Conservation (phyloP, 1,140 invertebrate species). For the Drosophila pectinifera region DNA sequence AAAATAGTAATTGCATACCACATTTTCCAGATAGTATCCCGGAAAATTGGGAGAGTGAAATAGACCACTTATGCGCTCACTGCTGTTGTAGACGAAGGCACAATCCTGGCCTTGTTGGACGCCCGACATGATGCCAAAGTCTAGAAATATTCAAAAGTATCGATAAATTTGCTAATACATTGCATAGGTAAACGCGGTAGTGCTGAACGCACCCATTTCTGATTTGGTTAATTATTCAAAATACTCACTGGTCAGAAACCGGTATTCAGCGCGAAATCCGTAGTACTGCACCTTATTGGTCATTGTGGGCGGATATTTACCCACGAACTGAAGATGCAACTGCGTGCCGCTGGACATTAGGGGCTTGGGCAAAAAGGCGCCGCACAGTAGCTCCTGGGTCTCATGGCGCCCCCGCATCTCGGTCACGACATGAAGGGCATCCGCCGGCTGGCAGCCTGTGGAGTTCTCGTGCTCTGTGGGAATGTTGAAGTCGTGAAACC, state of each 20-base stretch:
- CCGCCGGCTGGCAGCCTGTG: constrained; percentile 58
- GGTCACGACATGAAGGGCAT: constrained; percentile 72
- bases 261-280: constrained; percentile 94
- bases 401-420: constrained; percentile 68
- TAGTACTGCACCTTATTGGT: constrained; percentile 88
- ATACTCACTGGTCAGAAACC: constrained; percentile 94
- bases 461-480: constrained; percentile 72
- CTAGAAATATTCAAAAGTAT: constrained; percentile 32
- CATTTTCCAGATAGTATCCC: constrained; percentile 95
- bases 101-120: constrained; percentile 91
- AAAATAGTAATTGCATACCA: constrained; percentile 98
- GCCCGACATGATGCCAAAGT: constrained; percentile 92
- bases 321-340: constrained; percentile 93
- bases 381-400: constrained; percentile 92
- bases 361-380: constrained; percentile 90
- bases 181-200: too few species aligned
- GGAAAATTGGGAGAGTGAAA: constrained; percentile 97
- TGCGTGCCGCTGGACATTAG: constrained; percentile 95
- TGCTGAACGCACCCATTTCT: too few species aligned
- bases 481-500: constrained; percentile 79
- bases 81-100: constrained; percentile 93
- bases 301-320: constrained; percentile 87
- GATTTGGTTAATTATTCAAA: too few species aligned
- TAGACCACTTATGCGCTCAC: constrained; percentile 90
- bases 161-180: too few species aligned